Percentiles rank a stretch among this genome's conserved stretches.
These are phyloP conservation scores for Porites lobata DNA, from an alignment of 92 coral and sea anemone species.

Conservation along the genomic window DNA sequence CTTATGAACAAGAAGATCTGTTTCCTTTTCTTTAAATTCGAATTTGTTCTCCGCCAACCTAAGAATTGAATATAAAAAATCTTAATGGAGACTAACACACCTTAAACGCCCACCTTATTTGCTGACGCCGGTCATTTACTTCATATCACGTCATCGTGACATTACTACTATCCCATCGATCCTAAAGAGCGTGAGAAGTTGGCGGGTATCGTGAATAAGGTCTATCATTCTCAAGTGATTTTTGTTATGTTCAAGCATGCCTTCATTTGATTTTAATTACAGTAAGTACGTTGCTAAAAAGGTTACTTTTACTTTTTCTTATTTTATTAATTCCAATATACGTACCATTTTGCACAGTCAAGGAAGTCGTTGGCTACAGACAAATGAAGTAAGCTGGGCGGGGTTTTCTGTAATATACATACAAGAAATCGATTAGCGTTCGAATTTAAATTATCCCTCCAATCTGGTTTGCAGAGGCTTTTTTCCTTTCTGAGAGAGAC, in stretches of 20 bases:
- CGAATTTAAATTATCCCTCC: too few relatives aligned
- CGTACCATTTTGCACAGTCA: slow-evolving; percentile 92
- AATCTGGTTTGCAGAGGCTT: too few relatives aligned
- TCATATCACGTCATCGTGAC: too few relatives aligned
- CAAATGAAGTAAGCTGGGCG: slow-evolving; percentile 92
- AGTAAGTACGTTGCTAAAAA: too few relatives aligned
- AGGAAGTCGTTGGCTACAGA: slow-evolving; percentile 94
- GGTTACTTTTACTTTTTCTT: too few relatives aligned
- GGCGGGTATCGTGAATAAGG: background rate
- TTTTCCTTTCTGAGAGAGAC: too few relatives aligned
- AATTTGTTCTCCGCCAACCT: slow-evolving; percentile 84
- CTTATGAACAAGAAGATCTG: slow-evolving; percentile 90
- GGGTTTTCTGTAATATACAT: slow-evolving; percentile 57
- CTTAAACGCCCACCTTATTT: too few relatives aligned
- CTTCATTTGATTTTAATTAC: too few relatives aligned
- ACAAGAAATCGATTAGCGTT: background rate
- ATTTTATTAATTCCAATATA: background rate
- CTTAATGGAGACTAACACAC: too few relatives aligned
- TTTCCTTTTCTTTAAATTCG: slow-evolving; percentile 83
- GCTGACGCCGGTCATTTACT: too few relatives aligned
- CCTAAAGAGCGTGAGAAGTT: background rate
- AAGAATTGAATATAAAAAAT: background rate
- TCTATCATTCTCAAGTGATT: background rate
- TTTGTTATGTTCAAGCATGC: too few relatives aligned
- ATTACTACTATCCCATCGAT: too few relatives aligned